These are phyloP conservation scores for Ormia ochracea DNA, from an alignment of 2,888 invertebrate genomes.

Conservation along the genomic window DNA sequence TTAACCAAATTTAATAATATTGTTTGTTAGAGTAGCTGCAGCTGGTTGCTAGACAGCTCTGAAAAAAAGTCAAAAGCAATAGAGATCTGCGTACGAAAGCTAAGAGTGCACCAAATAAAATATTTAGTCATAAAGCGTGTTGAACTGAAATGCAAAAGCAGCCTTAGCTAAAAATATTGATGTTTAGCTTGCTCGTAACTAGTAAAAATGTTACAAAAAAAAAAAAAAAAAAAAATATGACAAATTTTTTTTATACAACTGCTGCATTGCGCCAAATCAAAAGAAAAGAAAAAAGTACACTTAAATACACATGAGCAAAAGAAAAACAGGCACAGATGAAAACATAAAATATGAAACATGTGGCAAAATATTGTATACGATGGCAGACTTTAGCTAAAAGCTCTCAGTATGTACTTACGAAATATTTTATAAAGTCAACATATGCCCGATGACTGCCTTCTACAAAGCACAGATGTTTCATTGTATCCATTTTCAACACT, in stretches of 20 bases:
- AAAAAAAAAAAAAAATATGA: too few relatives aligned
- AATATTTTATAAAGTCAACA: conserved; percentile 2
- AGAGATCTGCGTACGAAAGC: not conserved
- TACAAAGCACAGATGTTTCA: conserved; percentile 33
- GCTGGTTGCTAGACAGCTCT: conserved; percentile 21
- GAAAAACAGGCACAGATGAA: conserved; percentile 3
- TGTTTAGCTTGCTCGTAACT: conserved; percentile 38
- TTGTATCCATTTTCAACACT: conserved; percentile 35
- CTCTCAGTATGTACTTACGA: not conserved
- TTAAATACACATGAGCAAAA: not conserved
- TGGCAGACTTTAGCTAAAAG: conserved; percentile 9
- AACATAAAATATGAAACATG: conserved; percentile 59
- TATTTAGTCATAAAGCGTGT: conserved; percentile 19
- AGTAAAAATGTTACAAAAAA: conserved; percentile 49
- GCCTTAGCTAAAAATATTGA: conserved; percentile 24
- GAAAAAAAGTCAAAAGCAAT: not conserved
- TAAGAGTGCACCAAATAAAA: not conserved
- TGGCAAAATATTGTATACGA: conserved; percentile 48
- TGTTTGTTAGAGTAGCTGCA: conserved; percentile 10
- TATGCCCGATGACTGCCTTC: not conserved
- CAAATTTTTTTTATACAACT: conserved; percentile 42
- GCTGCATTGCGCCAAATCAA: conserved; percentile 59
- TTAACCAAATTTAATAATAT: conserved; percentile 43
- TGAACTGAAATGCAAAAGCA: conserved; percentile 14
- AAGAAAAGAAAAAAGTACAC: not conserved